phyloP scores from a whole-genome alignment of 2,113 vertebrate genomes.

The Lathamus discolor region DNA sequence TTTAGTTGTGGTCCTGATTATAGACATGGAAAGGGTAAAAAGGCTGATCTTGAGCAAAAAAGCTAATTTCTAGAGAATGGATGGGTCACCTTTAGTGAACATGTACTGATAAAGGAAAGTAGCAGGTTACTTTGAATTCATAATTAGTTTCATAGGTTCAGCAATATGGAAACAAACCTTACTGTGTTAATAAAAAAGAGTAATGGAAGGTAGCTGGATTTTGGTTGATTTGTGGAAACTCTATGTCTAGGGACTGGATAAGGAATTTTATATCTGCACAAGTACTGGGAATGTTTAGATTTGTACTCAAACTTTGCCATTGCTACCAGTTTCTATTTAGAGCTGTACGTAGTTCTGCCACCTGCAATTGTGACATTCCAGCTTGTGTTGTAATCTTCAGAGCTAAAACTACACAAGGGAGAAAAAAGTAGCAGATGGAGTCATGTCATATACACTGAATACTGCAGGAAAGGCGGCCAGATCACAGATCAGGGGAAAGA shows the following conservation, averaged over 20 bases:
- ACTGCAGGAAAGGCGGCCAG: conserved; percentile 2
- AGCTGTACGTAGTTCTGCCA: background rate
- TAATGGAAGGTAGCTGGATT: background rate
- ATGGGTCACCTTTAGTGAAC: background rate
- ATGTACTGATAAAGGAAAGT: background rate
- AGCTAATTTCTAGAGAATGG: background rate
- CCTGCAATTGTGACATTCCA: background rate
- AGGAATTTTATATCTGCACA: background rate
- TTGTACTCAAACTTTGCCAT: background rate
- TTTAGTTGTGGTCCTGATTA: background rate
- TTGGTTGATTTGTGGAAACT: background rate
- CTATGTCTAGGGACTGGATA: background rate
- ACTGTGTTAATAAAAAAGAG: background rate
- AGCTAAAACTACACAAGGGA: background rate
- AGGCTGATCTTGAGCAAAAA: background rate
- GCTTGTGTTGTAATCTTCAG: background rate
- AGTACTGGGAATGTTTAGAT: background rate
- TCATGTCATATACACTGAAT: conserved; percentile 17
- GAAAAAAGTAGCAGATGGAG: conserved; percentile 28
- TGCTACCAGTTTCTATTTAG: background rate
- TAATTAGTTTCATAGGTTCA: background rate
- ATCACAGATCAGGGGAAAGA: background rate
- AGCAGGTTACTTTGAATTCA: background rate
- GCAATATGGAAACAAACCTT: background rate
- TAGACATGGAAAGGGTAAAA: background rate